Base-by-base conservation (phyloP, 1,140 invertebrate species). In the Antheraea mylitta region DNA sequence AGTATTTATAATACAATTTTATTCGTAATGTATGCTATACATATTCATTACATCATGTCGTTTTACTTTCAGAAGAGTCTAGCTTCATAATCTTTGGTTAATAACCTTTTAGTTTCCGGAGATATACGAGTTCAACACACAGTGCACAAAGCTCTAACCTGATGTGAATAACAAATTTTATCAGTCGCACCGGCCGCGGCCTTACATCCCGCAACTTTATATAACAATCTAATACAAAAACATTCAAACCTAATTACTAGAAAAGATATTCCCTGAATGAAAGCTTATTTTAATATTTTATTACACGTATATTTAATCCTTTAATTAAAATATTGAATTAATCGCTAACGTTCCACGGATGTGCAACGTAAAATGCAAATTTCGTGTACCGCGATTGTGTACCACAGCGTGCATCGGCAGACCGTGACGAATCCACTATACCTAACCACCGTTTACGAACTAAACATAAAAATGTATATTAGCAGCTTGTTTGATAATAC, bases 291-390 rank as follows among this genome's bases (percentile, higher is more conserved):
- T 53, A 53, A 53, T 53, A 9, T 53, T 53, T 53, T 13, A 53
- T 53, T 53, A 53, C 16, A 53, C 45, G 16, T 53, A 53, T 16
- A 13, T 7, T 42, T 53, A 6, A 13, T 53, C 45, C 45, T 53
- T 53, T n/a, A 53, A 53, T 53, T 53, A 53, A 53, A 53, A 9
- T 42, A 42, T 82, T 81, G 70, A 85, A 87, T 84, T 89, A 87
- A 85, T 83, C 77, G 83, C 77, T 71, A 72, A 73, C 73, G 77
- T 81, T 80, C 77, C 81, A 76, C 73, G 75, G 79, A 80, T 83
- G 81, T 79, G 74, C 71, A 74, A 73, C 75, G 71, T 74, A 77
- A 79, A 82, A 89, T 91, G 87, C 87, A 89, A 91, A 89, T 89
- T 84, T 81, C 30, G 62, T 72, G 66, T 78, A 75, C 77, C 85